Evolutionary conservation across 2,888 invertebrate genomes (phyloP).

Genomic region (Meteorus colon): DNA sequence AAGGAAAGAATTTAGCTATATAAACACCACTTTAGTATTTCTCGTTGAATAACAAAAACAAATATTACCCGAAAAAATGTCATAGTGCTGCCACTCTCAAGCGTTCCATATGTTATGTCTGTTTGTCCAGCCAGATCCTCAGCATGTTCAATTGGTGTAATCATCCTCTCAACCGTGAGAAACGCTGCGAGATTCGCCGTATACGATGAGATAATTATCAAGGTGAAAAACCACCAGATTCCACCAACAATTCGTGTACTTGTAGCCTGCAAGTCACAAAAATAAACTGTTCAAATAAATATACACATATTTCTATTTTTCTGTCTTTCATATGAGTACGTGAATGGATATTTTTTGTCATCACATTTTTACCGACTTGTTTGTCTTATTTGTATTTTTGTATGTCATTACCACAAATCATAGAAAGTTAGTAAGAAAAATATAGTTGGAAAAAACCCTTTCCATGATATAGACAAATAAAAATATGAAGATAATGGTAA

Average conservation of each 20-base stretch:
- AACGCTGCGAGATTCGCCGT: conserved; percentile 95
- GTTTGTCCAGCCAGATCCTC: conserved; percentile 89
- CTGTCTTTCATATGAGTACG: background rate
- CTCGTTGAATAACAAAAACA: background rate
- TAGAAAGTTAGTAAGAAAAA: background rate
- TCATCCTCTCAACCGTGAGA: conserved; percentile 91
- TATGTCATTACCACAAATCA: background rate
- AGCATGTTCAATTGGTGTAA: conserved; percentile 88
- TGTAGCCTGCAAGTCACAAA: conserved; percentile 74
- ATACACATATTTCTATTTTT: background rate
- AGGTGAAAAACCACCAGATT: conserved; percentile 94
- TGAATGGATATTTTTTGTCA: background rate
- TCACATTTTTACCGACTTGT: background rate
- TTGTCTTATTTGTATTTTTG: background rate
- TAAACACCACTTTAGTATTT: too few relatives aligned
- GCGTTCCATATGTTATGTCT: conserved; percentile 88
- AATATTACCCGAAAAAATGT: conserved; percentile 85
- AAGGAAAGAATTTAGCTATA: too few relatives aligned
- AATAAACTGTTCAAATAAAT: conserved; percentile 22
- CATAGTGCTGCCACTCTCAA: conserved; percentile 90
- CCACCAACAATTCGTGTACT: conserved; percentile 89
- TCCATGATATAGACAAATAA: conserved; percentile 22
- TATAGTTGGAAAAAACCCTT: conserved; percentile 20
- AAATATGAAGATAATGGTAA: conserved; percentile 37
- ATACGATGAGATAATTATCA: conserved; percentile 93